Percentiles rank a stretch among this genome's conserved stretches.
These are phyloP conservation scores for Perdita meconis DNA, from an alignment of 2,888 invertebrate species.

Conservation along the genomic window DNA sequence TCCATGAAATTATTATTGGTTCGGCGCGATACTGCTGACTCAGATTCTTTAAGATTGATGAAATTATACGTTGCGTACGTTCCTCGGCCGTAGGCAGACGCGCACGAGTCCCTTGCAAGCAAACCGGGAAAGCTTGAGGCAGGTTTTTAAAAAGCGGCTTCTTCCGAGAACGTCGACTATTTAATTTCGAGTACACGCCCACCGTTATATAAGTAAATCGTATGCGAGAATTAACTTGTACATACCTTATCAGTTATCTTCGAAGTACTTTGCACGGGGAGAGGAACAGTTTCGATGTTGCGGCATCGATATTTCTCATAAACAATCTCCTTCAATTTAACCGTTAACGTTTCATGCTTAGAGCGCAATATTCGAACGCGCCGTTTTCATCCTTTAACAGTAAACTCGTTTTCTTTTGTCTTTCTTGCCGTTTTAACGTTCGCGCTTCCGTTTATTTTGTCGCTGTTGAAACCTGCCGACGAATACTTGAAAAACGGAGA, in stretches of 20 bases:
- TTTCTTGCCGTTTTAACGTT: not conserved
- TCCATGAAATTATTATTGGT: not conserved
- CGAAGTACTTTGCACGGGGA: conserved; percentile 66
- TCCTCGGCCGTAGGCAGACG: not conserved
- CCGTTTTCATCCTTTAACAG: not conserved
- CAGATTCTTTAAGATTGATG: not conserved
- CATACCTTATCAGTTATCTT: conserved; percentile 72
- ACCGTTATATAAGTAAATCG: conserved; percentile 66
- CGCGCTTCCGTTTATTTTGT: not conserved
- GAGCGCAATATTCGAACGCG: conserved; percentile 2
- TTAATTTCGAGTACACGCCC: conserved; percentile 67
- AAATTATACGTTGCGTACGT: not conserved
- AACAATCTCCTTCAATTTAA: conserved; percentile 13
- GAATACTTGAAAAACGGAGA: not conserved
- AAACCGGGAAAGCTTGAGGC: not conserved
- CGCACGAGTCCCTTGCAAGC: not conserved
- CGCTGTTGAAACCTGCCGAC: not conserved
- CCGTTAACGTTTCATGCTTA: not conserved
- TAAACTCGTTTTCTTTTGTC: not conserved
- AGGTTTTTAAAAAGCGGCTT: conserved; percentile 32
- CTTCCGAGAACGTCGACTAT: conserved; percentile 29
- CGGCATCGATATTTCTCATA: conserved; percentile 46
- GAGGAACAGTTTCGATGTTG: conserved; percentile 32
- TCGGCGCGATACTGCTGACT: not conserved
- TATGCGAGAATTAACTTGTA: conserved; percentile 44